Percentiles rank a stretch among this genome's conserved stretches.
Evolutionary conservation across 2,113 vertebrate species (phyloP).

Genomic region (Anseranas semipalmata): DNA sequence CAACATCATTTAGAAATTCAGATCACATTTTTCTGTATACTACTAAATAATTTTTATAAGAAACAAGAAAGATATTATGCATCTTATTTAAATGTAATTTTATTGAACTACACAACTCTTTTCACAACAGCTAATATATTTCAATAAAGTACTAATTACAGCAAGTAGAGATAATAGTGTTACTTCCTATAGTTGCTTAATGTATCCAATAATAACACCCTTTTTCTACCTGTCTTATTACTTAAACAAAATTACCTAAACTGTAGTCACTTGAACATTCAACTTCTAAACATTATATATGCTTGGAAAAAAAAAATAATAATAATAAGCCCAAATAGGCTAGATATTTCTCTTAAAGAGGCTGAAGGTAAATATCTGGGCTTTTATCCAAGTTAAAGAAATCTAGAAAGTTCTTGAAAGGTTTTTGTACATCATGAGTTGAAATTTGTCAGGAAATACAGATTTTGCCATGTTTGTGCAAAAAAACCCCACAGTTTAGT

Average conservation of each 20-base stretch:
- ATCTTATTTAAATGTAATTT: not conserved
- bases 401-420: not conserved
- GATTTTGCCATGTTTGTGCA: not conserved
- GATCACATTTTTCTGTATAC: not conserved
- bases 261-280: not conserved
- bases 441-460: not conserved
- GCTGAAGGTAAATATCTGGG: not conserved
- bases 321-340: not conserved
- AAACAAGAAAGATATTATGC: not conserved
- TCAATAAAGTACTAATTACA: not conserved
- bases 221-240: not conserved
- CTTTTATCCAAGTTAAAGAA: not conserved
- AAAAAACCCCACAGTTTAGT: not conserved
- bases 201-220: not conserved
- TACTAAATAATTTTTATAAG: not conserved
- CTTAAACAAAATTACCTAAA: not conserved
- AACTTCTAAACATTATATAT: accelerated
- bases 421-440: not conserved
- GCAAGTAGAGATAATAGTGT: not conserved
- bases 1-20: not conserved
- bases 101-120: not conserved
- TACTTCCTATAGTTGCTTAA: not conserved
- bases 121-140: not conserved
- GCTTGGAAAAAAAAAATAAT: not conserved
- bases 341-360: not conserved